Percentiles rank a stretch among this genome's conserved stretches.
phyloP scores from a whole-genome alignment of 2,888 invertebrate species.

The Brenthis ino region DNA sequence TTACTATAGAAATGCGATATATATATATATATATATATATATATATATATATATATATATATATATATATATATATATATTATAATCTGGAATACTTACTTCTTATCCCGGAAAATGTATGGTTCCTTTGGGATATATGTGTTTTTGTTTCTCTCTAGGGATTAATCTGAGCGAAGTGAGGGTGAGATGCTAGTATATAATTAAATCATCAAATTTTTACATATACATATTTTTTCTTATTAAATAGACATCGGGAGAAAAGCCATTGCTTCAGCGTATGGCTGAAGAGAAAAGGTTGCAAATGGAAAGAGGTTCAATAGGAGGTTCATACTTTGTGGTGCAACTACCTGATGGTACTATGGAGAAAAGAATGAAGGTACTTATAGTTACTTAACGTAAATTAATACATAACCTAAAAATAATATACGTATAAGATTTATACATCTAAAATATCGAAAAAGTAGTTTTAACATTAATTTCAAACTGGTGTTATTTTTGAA shows the following conservation, averaged over 20 bases:
- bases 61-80: no score
- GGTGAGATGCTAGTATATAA: no score
- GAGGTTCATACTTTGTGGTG: constrained; percentile 92
- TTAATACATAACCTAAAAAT: not conserved
- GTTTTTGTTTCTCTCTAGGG: no score
- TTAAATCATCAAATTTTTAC: constrained; percentile 34
- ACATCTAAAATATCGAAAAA: not conserved
- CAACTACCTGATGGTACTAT: constrained; percentile 95
- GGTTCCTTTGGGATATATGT: no score
- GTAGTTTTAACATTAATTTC: not conserved
- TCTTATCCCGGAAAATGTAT: no score
- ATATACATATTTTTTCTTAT: not conserved
- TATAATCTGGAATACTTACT: no score
- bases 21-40: no score
- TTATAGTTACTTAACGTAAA: no score
- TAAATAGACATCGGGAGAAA: constrained; percentile 83
- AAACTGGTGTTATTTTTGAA: not conserved
- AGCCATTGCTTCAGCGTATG: constrained; percentile 94
- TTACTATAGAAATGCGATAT: no score
- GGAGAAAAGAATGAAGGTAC: constrained; percentile 92
- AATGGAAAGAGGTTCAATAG: constrained; percentile 94
- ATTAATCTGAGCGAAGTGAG: no score
- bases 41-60: no score
- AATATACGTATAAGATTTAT: not conserved
- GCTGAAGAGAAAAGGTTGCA: constrained; percentile 95